Conservation (phyloP, 2,113 vertebrate species). For the Nothocercus nigrocapillus region DNA sequence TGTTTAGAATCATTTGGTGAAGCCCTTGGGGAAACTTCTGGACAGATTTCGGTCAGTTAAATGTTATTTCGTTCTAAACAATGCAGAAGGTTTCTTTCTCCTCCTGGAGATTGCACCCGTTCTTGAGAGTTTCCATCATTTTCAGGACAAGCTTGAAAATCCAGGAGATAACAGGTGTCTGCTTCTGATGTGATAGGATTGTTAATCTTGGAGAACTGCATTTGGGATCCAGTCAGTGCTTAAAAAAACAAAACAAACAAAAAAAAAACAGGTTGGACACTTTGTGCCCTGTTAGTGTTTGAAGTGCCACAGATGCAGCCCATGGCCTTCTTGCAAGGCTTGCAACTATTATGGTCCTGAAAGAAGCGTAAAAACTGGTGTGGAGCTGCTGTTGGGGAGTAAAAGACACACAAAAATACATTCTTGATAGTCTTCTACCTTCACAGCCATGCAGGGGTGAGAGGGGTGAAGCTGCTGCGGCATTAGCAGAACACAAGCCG, state of each 20-base stretch:
- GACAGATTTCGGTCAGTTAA: neutral
- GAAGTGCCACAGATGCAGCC: neutral
- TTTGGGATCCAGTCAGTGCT: neutral
- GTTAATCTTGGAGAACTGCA: slow-evolving; percentile 24
- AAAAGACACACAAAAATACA: neutral
- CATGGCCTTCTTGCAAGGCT: neutral
- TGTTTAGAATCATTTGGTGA: neutral
- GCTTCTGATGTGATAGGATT: neutral
- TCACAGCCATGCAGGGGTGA: neutral
- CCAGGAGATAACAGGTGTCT: neutral
- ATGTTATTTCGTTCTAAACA: neutral
- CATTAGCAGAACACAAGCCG: neutral
- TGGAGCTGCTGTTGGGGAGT: neutral
- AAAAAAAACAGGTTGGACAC: slow-evolving; percentile 10
- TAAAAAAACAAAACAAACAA: too few species aligned
- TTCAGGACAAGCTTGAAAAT: slow-evolving; percentile 27
- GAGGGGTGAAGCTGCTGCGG: neutral
- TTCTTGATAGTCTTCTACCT: neutral
- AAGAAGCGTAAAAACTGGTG: neutral
- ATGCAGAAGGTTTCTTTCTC: neutral
- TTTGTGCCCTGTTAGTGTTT: slow-evolving; percentile 37
- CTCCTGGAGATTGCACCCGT: rapidly evolving
- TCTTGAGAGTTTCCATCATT: neutral
- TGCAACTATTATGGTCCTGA: neutral
- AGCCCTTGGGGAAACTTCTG: neutral